A percentile compares a stretch with the other conserved stretches of the same genome.
Evolutionary conservation across 2,888 invertebrate species (phyloP).

Genomic region (Macaria liturata): DNA sequence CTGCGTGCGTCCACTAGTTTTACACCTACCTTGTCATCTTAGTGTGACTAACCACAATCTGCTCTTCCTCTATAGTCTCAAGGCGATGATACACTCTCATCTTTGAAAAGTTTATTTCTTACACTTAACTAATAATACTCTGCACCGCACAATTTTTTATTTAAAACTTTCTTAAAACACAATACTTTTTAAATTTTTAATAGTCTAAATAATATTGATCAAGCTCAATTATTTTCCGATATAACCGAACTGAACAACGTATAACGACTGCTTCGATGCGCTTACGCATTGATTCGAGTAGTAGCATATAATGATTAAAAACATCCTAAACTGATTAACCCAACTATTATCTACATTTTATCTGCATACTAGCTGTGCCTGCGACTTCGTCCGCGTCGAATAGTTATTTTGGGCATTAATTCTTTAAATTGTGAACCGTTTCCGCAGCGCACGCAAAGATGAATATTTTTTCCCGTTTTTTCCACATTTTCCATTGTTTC

Average conservation of each 20-base stretch:
- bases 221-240: slow-evolving; percentile 11
- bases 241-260: slow-evolving; percentile 13
- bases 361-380: too few species aligned
- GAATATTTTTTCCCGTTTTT: too few species aligned
- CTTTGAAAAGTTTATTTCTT: too few species aligned
- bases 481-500: too few species aligned
- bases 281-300: too few species aligned
- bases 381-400: too few species aligned
- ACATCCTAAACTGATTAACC: slow-evolving; percentile 16
- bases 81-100: slow-evolving; percentile 6
- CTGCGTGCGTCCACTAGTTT: not conserved
- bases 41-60: slow-evolving; percentile 10
- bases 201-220: slow-evolving; percentile 3
- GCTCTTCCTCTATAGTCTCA: slow-evolving; percentile 18
- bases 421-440: too few species aligned
- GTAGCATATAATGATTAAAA: slow-evolving; percentile 9
- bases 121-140: too few species aligned
- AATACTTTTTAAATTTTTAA: not conserved
- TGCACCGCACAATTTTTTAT: not conserved
- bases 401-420: too few species aligned
- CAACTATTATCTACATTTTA: slow-evolving; percentile 6
- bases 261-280: slow-evolving; percentile 8
- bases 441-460: too few species aligned
- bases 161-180: not conserved
- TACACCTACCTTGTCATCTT: slow-evolving; percentile 8